Percentiles rank a stretch among this genome's conserved stretches.
phyloP scores from a whole-genome alignment of 1,140 invertebrate genomes.

The Parapsyche elsis region DNA sequence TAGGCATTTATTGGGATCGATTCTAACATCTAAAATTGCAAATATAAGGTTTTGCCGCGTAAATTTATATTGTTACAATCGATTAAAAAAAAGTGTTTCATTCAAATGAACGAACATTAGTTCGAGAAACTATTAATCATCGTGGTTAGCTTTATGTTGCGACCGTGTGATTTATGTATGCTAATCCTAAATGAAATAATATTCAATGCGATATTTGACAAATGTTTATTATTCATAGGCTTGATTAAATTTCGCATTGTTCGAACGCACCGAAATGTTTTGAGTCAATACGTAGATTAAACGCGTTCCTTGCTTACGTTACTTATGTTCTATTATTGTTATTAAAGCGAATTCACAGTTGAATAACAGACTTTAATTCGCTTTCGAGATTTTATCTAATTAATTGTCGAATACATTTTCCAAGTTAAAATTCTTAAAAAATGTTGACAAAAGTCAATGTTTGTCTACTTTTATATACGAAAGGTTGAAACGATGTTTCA shows the following conservation, averaged over 20 bases:
- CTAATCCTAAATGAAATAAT: slow-evolving; percentile 20
- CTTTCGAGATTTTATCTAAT: too few relatives aligned
- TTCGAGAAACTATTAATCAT: slow-evolving; percentile 1
- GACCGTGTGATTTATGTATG: not conserved
- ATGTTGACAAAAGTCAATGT: too few relatives aligned
- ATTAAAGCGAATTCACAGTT: too few relatives aligned
- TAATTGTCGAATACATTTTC: too few relatives aligned
- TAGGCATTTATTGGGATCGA: not conserved
- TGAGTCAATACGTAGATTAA: slow-evolving; percentile 15
- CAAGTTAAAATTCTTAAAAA: too few relatives aligned
- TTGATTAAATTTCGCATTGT: slow-evolving; percentile 25
- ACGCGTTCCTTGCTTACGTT: not conserved
- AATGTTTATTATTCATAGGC: slow-evolving; percentile 33
- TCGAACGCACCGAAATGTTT: slow-evolving; percentile 2
- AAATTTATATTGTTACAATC: too few relatives aligned
- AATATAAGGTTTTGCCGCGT: too few relatives aligned
- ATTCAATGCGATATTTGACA: slow-evolving; percentile 34
- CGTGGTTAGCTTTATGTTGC: not conserved
- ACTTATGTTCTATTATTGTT: too few relatives aligned
- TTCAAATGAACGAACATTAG: not conserved
- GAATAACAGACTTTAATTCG: too few relatives aligned
- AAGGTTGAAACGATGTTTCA: too few relatives aligned
- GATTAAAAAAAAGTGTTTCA: too few relatives aligned
- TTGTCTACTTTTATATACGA: too few relatives aligned
- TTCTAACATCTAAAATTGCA: not conserved